phyloP scores from a whole-genome alignment of 2,888 invertebrate species.

The Euzophera pinguis region DNA sequence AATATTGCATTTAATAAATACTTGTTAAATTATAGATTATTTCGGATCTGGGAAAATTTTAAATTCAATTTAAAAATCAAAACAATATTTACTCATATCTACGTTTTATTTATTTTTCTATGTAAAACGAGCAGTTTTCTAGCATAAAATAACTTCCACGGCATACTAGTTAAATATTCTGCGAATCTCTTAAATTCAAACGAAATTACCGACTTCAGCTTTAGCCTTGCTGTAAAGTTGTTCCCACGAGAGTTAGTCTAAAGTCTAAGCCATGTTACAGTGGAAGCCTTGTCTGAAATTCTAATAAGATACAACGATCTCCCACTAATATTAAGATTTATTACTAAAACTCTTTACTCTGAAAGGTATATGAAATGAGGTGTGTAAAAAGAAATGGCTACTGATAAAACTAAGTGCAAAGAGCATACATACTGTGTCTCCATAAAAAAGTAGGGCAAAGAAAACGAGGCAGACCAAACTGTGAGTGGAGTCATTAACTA shows the following conservation, averaged over 20 bases:
- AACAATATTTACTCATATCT: background rate
- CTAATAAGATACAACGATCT: slow-evolving; percentile 26
- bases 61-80: too few species aligned
- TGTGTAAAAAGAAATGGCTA: too few species aligned
- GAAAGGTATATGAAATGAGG: too few species aligned
- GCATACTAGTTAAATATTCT: slow-evolving; percentile 13
- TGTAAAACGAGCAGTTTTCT: background rate
- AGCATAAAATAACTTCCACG: background rate
- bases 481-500: too few species aligned
- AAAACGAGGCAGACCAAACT: too few species aligned
- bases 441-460: too few species aligned
- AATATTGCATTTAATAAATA: too few species aligned
- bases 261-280: slow-evolving; percentile 29
- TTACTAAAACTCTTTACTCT: background rate
- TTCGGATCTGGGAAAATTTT: too few species aligned
- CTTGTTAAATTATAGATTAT: too few species aligned
- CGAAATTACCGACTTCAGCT: slow-evolving; percentile 23
- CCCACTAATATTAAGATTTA: background rate
- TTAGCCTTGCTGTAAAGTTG: slow-evolving; percentile 27
- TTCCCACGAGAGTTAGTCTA: slow-evolving; percentile 28
- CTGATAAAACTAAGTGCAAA: too few species aligned
- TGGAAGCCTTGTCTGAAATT: slow-evolving; percentile 30
- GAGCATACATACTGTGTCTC: too few species aligned
- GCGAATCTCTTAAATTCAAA: slow-evolving; percentile 17
- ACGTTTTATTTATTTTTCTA: background rate